Base-by-base conservation (phyloP, 2,888 invertebrate species). In the Macaria notata region DNA sequence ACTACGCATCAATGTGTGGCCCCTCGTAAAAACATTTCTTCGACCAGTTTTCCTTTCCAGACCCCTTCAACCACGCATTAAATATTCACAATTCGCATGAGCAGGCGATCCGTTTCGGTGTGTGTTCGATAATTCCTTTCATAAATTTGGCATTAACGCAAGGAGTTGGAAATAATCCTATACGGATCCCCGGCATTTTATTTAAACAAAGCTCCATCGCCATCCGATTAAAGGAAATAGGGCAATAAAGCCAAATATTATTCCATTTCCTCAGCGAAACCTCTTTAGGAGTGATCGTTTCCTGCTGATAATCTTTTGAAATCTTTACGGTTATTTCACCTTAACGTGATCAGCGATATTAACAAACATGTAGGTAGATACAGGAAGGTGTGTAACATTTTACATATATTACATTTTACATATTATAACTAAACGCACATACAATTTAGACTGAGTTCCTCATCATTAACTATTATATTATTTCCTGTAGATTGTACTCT, bases 231-330 rank as follows among this genome's bases (percentile, higher is more conserved):
- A 63, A 61, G 63, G 57, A 61, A 66, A 64, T 64, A 61, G 64
- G 64, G 59, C 59, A 60, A 64, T 66, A 66, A 66, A 66, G 58
- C 64, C 62, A 60, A 60, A 64, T 64, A 64, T 59, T 66, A 63
- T 63, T 61, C 63, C 59, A 59, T 63, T 63, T 63, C 60, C 62
- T 55, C 50, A 56, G 53, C 53, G 63, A 65, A 65, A 61, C 55
- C 62, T 63, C 62, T 62, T 60, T 59, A 56, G 54, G 53, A 50
- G 56, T 59, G 66, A 64, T 66, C 64, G 64, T 47, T 64, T 66
- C 59, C 60, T 60, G 59, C 57, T 54, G 61, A 55, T 60, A 61
- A 62, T 61, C 59, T 54, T 62, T 60, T 64, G 59, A 63, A 54
- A 58, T 54, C 53, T 58, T 58, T 50, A 54, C 38, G 49, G 58